These are phyloP conservation scores for Echinarachnius parma DNA, from an alignment of 53 echinoderm and acorn worm species.

Conservation along the genomic window DNA sequence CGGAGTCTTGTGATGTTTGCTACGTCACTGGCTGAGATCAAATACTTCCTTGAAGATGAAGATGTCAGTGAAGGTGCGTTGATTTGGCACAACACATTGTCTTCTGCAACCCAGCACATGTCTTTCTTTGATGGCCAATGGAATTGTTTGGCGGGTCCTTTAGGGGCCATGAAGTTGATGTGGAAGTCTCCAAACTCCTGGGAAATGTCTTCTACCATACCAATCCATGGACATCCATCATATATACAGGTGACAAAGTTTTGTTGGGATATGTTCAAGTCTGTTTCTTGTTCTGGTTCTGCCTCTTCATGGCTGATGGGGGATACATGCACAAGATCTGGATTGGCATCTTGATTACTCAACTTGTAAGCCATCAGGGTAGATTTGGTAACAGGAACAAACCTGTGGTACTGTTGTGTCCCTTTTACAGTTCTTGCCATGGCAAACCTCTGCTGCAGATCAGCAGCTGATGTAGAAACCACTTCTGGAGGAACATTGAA, in stretches of 20 bases:
- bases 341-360: conserved; percentile 20
- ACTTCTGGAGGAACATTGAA: conserved; percentile 53
- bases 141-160: no score
- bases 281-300: neutral
- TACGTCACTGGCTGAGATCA: no score
- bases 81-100: no score
- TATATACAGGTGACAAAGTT: conserved; percentile 35
- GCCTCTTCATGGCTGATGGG: neutral
- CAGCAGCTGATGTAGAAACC: neutral
- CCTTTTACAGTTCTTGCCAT: conserved; percentile 50
- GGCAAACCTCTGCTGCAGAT: conserved; percentile 37
- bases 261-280: conserved; percentile 17
- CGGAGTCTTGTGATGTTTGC: no score
- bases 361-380: conserved; percentile 50
- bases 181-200: no score
- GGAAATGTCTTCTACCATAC: neutral
- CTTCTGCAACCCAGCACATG: neutral
- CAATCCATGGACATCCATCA: conserved; percentile 21
- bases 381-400: conserved; percentile 35
- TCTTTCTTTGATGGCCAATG: neutral
- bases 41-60: no score
- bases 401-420: conserved; percentile 50
- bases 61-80: no score
- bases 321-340: conserved; percentile 31
- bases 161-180: neutral